Conservation (phyloP, 2,113 vertebrate species). For the Tragulus kanchil region DNA sequence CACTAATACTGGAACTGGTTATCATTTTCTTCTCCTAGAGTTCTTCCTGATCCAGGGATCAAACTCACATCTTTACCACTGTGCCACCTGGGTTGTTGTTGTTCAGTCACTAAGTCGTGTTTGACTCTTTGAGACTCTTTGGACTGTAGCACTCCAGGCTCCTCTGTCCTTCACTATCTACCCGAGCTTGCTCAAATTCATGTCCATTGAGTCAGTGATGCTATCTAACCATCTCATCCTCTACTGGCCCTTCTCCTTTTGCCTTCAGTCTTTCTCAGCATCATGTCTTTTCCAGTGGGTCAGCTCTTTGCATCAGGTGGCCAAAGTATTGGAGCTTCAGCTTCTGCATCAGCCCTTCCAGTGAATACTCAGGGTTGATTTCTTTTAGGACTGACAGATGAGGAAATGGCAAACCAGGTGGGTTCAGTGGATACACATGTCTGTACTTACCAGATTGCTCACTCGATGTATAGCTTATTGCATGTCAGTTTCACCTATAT, state of each 20-base stretch:
- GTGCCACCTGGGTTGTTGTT: background rate
- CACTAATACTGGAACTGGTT: background rate
- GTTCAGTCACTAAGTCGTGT: background rate
- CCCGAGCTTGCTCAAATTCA: background rate
- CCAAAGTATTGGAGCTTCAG: background rate
- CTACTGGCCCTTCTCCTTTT: background rate
- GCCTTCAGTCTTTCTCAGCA: background rate
- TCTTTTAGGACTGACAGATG: background rate
- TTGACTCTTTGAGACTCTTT: background rate
- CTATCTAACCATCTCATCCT: background rate
- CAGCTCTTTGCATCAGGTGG: background rate
- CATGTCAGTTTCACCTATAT: background rate
- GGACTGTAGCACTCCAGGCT: background rate
- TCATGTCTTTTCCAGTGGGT: background rate
- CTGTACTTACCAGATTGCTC: background rate
- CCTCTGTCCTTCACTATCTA: background rate
- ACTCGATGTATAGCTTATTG: background rate
- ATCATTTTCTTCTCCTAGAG: background rate
- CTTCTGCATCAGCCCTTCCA: background rate
- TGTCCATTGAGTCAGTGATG: background rate
- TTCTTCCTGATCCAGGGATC: background rate
- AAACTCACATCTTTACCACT: background rate
- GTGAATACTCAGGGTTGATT: background rate
- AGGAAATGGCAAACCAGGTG: background rate
- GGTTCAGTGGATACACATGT: background rate